A percentile compares a stretch with the other conserved stretches of the same genome.
These are phyloP conservation scores for Calcarius lapponicus DNA, from an alignment of 2,797 vertebrate species.

Conservation along the genomic window DNA sequence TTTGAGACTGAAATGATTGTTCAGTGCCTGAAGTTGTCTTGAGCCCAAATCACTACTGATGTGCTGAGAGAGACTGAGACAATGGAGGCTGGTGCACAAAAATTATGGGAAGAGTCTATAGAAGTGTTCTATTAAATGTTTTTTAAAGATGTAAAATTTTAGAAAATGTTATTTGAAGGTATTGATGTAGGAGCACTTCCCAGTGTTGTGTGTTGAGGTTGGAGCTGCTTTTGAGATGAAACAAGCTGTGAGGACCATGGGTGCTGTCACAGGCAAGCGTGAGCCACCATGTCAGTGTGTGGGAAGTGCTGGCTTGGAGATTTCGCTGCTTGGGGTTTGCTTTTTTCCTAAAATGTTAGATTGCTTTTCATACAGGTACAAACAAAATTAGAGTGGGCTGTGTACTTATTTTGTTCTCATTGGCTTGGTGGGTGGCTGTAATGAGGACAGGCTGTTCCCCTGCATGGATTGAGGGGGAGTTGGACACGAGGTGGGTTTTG, in stretches of 20 bases:
- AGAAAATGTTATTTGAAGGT: neutral
- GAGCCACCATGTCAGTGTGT: neutral
- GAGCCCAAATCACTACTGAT: neutral
- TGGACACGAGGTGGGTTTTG: rapidly evolving
- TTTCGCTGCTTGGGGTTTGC: neutral
- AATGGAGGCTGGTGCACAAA: neutral
- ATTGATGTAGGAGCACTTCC: neutral
- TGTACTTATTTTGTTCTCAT: neutral
- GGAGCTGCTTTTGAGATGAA: neutral
- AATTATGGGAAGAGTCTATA: neutral
- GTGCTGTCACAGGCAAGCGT: neutral
- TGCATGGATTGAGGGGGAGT: neutral
- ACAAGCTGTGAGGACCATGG: neutral
- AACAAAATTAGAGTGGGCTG: neutral
- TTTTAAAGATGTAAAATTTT: neutral
- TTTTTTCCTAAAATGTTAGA: neutral
- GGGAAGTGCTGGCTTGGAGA: neutral
- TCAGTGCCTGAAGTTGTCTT: neutral
- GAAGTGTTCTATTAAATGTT: neutral
- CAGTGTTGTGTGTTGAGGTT: neutral
- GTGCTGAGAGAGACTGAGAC: neutral
- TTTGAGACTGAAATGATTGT: neutral
- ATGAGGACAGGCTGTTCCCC: neutral
- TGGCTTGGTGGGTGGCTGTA: neutral
- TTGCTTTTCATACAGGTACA: neutral